Evolutionary conservation across 2,113 vertebrate genomes (phyloP).

Genomic region (Oryzias woworae): DNA sequence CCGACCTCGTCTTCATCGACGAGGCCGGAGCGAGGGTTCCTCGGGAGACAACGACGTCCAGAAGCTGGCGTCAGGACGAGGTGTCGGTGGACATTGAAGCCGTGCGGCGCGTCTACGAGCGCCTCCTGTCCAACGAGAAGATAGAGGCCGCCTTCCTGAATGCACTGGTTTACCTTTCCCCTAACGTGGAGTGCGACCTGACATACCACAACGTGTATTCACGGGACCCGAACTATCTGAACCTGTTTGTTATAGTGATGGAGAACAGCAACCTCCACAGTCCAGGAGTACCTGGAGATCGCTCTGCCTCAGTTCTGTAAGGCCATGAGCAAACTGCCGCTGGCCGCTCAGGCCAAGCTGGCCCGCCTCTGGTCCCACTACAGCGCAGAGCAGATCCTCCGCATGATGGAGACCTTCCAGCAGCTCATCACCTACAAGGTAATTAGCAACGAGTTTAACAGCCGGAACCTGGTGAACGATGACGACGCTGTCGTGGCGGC

Average conservation of each 20-base stretch:
- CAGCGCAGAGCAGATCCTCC: conserved; percentile 88
- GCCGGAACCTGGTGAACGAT: conserved; percentile 94
- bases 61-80: conserved; percentile 87
- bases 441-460: conserved; percentile 98
- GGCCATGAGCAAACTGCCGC: conserved; percentile 98
- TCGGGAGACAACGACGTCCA: conserved; percentile 85
- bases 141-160: conserved; percentile 98
- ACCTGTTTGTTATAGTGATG: conserved; percentile 98
- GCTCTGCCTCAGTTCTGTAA: conserved; percentile 96
- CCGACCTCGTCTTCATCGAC: conserved; percentile 78
- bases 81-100: conserved; percentile 96
- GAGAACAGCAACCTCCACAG: conserved; percentile 98
- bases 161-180: conserved; percentile 96
- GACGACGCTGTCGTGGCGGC: conserved; percentile 95
- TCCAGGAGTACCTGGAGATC: conserved; percentile 97
- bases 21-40: conserved; percentile 79
- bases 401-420: conserved; percentile 98
- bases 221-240: conserved; percentile 94
- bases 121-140: conserved; percentile 93
- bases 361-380: conserved; percentile 92
- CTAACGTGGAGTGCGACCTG: conserved; percentile 97
- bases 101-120: conserved; percentile 91
- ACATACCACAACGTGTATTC: conserved; percentile 97
- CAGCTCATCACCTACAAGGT: conserved; percentile 98
- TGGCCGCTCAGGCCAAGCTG: conserved; percentile 92